A percentile compares a stretch with the other conserved stretches of the same genome.
Conservation (phyloP, 2,888 invertebrate genomes). For the Lamellibrachia satsuma region DNA sequence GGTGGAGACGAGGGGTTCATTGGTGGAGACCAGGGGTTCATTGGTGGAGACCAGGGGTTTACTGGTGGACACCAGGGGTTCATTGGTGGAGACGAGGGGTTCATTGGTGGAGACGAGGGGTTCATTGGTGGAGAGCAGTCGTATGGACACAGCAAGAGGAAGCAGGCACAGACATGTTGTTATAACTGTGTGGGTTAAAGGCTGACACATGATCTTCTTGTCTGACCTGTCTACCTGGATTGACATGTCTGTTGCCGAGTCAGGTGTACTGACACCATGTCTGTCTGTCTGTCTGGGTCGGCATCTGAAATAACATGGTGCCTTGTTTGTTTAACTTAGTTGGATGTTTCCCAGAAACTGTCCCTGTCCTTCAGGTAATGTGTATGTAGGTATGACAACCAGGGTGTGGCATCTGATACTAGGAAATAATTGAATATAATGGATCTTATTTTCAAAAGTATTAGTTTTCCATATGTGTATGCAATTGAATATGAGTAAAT, state of each 20-base stretch:
- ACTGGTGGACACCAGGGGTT: no score
- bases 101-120: no score
- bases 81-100: no score
- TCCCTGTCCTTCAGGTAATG: not conserved
- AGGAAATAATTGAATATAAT: not conserved
- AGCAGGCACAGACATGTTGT: no score
- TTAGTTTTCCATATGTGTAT: not conserved
- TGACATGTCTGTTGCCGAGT: not conserved
- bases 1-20: no score
- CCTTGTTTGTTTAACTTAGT: not conserved
- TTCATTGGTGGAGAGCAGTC: not conserved
- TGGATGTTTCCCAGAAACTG: not conserved
- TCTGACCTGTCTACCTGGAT: no score
- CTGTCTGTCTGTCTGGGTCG: not conserved
- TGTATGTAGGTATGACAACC: not conserved
- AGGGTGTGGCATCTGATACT: not conserved
- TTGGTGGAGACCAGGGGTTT: no score
- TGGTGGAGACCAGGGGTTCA: no score
- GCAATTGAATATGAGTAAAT: no score
- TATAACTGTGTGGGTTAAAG: no score
- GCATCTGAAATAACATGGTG: not conserved
- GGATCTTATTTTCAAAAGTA: not conserved
- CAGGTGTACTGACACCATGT: not conserved
- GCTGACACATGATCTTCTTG: no score
- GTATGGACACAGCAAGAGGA: not conserved